These are phyloP conservation scores for Papilio protenor DNA, from an alignment of 2,888 invertebrate species.

Conservation along the genomic window DNA sequence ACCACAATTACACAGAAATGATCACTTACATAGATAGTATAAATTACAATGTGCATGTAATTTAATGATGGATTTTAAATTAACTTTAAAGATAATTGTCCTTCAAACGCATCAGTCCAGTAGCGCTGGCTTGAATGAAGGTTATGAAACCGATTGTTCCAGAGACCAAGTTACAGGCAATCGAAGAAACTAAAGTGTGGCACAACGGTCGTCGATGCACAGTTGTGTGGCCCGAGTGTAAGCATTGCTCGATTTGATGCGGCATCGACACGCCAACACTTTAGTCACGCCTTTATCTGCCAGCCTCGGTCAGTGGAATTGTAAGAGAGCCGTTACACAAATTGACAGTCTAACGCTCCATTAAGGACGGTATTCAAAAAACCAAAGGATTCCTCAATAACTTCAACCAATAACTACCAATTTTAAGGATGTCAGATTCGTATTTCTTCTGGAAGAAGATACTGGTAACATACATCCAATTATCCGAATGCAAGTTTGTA, in stretches of 20 bases:
- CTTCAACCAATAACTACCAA: neutral
- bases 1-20: neutral
- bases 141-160: slow-evolving; percentile 15
- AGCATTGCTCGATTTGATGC: slow-evolving; percentile 30
- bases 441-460: too few relatives aligned
- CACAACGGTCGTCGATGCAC: slow-evolving; percentile 38
- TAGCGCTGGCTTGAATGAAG: slow-evolving; percentile 2
- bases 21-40: neutral
- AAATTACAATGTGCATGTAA: neutral
- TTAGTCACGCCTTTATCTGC: slow-evolving; percentile 35
- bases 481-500: neutral
- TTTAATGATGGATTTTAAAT: neutral
- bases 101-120: neutral
- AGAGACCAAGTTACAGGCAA: slow-evolving; percentile 14
- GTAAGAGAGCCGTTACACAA: slow-evolving; percentile 30
- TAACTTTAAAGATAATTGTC: neutral
- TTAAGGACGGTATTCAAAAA: neutral
- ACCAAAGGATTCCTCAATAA: slow-evolving; percentile 3
- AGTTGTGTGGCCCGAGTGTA: slow-evolving; percentile 33
- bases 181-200: slow-evolving; percentile 38
- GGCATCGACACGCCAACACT: slow-evolving; percentile 27
- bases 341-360: slow-evolving; percentile 23
- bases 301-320: slow-evolving; percentile 22
- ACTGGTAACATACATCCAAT: neutral
- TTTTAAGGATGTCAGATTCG: neutral